Evolutionary conservation across 2,113 vertebrate species (phyloP).

Genomic region (Chinchilla lanigera): DNA sequence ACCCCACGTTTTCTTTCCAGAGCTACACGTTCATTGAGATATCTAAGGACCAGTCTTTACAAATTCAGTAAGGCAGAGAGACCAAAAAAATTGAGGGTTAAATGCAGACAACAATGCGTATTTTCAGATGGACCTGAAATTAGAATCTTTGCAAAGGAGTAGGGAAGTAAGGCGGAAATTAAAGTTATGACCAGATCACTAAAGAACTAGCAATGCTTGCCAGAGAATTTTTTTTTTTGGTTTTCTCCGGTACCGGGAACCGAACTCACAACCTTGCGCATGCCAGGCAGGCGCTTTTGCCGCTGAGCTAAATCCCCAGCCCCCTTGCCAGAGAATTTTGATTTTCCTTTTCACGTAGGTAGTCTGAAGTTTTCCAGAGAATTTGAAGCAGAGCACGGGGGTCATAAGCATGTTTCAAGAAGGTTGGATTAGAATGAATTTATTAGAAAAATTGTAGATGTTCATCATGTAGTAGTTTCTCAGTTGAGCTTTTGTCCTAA

Average conservation of each 20-base stretch:
- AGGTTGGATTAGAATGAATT: neutral
- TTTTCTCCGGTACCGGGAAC: no score
- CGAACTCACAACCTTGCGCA: no score
- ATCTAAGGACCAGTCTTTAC: neutral
- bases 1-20: neutral
- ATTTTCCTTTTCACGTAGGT: neutral
- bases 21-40: neutral
- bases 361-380: neutral
- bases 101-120: neutral
- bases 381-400: neutral
- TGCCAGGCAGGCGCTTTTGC: no score
- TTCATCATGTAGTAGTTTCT: neutral
- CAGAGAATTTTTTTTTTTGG: constrained; percentile 3
- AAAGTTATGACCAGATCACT: neutral
- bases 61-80: neutral
- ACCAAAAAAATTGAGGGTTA: neutral
- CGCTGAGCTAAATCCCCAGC: no score
- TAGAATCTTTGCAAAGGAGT: neutral
- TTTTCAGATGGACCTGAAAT: neutral
- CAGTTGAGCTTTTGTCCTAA: constrained; percentile 35
- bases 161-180: neutral
- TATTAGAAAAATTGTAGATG: neutral
- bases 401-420: neutral
- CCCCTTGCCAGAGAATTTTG: neutral
- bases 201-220: neutral